Percentiles rank a stretch among this genome's conserved stretches.
phyloP scores from a whole-genome alignment of 2,797 vertebrate genomes.

The Lepus townsendii region DNA sequence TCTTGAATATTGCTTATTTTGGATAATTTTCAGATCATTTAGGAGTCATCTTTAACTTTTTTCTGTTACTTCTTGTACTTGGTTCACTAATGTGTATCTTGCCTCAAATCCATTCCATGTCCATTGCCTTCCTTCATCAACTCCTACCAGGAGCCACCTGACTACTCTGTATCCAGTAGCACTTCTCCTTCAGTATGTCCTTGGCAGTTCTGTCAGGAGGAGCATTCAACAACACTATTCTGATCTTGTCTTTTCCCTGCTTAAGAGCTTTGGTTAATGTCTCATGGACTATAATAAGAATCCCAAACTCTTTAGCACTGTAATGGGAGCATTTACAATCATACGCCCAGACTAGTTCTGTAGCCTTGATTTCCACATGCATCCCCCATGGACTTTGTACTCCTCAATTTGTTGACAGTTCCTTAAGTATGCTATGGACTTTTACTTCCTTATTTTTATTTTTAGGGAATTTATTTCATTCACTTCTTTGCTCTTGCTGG shows the following conservation, averaged over 20 bases:
- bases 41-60: slow-evolving; percentile 11
- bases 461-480: slow-evolving; percentile 39
- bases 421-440: background rate
- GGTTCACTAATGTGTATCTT: background rate
- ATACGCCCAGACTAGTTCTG: background rate
- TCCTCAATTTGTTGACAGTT: slow-evolving; percentile 15
- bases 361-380: slow-evolving; percentile 2
- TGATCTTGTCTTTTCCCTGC: background rate
- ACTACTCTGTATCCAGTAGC: background rate
- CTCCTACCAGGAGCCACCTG: background rate
- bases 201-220: slow-evolving; percentile 8
- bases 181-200: background rate
- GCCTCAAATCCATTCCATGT: background rate
- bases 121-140: slow-evolving; percentile 38
- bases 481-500: slow-evolving; percentile 43
- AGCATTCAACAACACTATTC: background rate
- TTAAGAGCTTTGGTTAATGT: slow-evolving; percentile 14
- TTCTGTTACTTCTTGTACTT: background rate
- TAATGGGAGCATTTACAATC: slow-evolving; percentile 15
- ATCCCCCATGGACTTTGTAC: background rate
- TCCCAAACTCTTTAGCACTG: background rate
- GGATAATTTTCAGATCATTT: slow-evolving; percentile 16
- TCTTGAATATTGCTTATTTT: slow-evolving; percentile 19
- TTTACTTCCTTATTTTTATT: slow-evolving; percentile 58
- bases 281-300: slow-evolving; percentile 7